Evolutionary conservation across 1,140 invertebrate species (phyloP), one percentile per base, ranked within the genome.

Genomic region (Pentalonia nigronervosa): DNA sequence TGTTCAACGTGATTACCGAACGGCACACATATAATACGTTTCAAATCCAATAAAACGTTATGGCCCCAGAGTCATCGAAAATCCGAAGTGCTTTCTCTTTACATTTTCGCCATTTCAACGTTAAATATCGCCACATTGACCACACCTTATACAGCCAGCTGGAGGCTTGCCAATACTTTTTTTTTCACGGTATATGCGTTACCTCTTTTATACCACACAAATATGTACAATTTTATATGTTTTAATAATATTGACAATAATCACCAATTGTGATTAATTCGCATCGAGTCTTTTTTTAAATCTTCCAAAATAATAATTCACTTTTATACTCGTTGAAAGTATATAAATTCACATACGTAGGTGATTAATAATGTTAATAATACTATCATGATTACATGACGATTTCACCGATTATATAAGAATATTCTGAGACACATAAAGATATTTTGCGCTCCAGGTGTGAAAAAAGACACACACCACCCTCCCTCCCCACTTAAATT

Each of bases 1-100:
- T 76, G 60, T 76, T 76, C 60, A n/a, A 76, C 60, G 60, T 76
- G 60, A 76, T 76, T 76, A 76, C 30, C 60, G 30, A 76, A n/a
- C 30, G n/a, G 14, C 60, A n/a, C 60, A 76, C 60, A 76, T 34
- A 41, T 41, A 41, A 41, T 41, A 76, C 6, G n/a, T 34, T 76
- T 76, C 60, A 76, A 76, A 76, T 76, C 60, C 30, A 76, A 76
- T 76, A 76, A 76, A n/a, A 76, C 14, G n/a, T 76, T 76, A 76
- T 76, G n/a, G 60, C 30, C n/a, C 23, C 30, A n/a, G 30, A 76
- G n/a, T 76, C n/a, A 76, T 76, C 7, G 30, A 14, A 76, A 76
- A 76, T 76, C 60, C 60, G 14, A 76, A 76, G 60, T 76, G n/a
- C 60, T n/a, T 76, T 76, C 30, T n/a, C n/a, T 76, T 76, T 76